Percentiles rank a stretch among this genome's conserved stretches.
These are phyloP conservation scores for Pomacea canaliculata DNA, from an alignment of 2,888 invertebrate species.

Conservation along the genomic window DNA sequence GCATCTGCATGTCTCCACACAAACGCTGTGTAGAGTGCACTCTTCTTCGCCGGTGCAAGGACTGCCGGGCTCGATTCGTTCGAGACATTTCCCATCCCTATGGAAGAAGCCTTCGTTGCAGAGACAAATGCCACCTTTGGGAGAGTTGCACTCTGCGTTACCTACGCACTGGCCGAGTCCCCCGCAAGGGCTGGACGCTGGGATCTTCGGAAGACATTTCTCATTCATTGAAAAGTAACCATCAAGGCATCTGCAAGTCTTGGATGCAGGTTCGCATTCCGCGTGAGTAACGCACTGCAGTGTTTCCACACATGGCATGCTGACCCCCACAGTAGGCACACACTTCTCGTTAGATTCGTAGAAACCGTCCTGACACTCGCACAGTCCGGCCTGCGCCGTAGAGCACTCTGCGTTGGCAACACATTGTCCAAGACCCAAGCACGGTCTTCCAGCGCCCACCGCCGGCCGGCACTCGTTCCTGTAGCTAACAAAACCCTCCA, in stretches of 20 bases:
- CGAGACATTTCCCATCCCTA: conserved; percentile 14
- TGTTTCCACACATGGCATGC: conserved; percentile 17
- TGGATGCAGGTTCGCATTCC: conserved; percentile 10
- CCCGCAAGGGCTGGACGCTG: conserved; percentile 20
- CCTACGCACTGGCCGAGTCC: conserved; percentile 27
- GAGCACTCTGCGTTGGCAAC: conserved; percentile 24
- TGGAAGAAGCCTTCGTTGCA: conserved; percentile 16
- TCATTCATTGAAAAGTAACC: conserved; percentile 25
- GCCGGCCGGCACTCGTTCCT: conserved; percentile 18
- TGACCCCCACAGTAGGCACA: conserved; percentile 19
- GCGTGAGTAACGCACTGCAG: conserved; percentile 24
- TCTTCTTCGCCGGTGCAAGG: conserved; percentile 24
- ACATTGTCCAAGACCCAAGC: conserved; percentile 27
- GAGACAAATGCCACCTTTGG: conserved; percentile 22
- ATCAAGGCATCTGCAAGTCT: conserved; percentile 21
- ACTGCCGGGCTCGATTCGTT: conserved; percentile 14
- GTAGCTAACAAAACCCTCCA: conserved; percentile 10
- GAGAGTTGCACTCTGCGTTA: conserved; percentile 28
- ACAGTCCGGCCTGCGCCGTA: conserved; percentile 18
- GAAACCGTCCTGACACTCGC: conserved; percentile 28
- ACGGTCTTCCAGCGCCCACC: conserved; percentile 20
- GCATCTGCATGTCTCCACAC: conserved; percentile 23
- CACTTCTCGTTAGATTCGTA: conserved; percentile 20
- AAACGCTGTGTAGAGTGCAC: conserved; percentile 24
- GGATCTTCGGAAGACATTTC: conserved; percentile 15